Evolutionary conservation across 1,140 invertebrate genomes (phyloP), one percentile per base, ranked within the genome.

Genomic region (Whitmania pigra): DNA sequence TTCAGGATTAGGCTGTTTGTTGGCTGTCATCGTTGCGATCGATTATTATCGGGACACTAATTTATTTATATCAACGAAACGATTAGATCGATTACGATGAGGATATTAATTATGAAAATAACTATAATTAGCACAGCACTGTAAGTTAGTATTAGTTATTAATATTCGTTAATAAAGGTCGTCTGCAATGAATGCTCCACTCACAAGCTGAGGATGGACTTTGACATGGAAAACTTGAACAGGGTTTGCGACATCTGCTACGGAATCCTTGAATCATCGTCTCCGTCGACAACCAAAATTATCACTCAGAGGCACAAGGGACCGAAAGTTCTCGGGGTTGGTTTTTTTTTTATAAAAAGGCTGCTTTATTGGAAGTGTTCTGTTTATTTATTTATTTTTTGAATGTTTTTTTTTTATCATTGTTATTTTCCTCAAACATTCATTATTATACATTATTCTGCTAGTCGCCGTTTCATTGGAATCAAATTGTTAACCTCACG

Each of bases 201-300:
- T 31, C 53, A 53, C n/a, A 71, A 71, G 53, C 9, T 31, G 18
- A 40, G 43, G 20, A 53, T 71, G n/a, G 69, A 71, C 49, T 71
- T 53, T 20, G 69, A 53, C 43, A 31, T 49, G 18, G 25, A 54
- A 29, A 40, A 55, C 20, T 54, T 53, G 43, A 54, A 55, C 55
- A n/a, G 55, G 6, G 69, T 54, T 15, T 71, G 69, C 20, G 40
- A 71, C 69, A 27, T 54, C n/a, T 71, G 69, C 55, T 71, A 71
- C 69, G 20, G n/a, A 22, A 54, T 54, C 40, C 53, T 71, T 31
- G 49, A 53, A 49, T 55, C n/a, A 20, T 71, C 69, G 22, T 11
- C 49, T n/a, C 69, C 49, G 69, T 40, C 31, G 31, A 20, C 49
- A 27, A 31, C n/a, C 2, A 53, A 9, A 5, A 20, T n/a, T n/a